A percentile compares a stretch with the other conserved stretches of the same genome.
These are phyloP conservation scores for Andrena chrysosceles DNA, from an alignment of 2,888 invertebrate species.

Conservation along the genomic window DNA sequence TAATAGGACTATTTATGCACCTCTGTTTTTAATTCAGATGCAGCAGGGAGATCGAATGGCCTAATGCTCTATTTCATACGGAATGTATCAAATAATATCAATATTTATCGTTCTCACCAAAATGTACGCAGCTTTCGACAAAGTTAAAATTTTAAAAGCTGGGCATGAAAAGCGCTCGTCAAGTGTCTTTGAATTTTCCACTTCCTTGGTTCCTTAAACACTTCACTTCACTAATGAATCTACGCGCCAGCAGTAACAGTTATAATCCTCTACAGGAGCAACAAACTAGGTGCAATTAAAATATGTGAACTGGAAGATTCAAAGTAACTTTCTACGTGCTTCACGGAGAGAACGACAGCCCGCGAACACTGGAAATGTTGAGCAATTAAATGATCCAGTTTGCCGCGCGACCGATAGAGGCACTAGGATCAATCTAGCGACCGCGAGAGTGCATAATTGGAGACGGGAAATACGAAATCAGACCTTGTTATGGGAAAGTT, in stretches of 20 bases:
- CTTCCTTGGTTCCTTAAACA: background rate
- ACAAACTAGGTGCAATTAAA: conserved; percentile 3
- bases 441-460: background rate
- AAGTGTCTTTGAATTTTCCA: too few species aligned
- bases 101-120: too few species aligned
- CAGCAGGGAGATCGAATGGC: too few species aligned
- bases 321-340: background rate
- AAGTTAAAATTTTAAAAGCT: too few species aligned
- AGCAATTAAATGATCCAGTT: background rate
- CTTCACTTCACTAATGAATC: background rate
- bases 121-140: too few species aligned
- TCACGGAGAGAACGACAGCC: background rate
- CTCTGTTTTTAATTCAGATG: too few species aligned
- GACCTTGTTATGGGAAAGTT: background rate
- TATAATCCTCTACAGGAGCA: background rate
- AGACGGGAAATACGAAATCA: background rate
- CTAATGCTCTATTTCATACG: too few species aligned
- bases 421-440: background rate
- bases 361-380: background rate
- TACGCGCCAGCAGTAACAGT: background rate
- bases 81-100: too few species aligned
- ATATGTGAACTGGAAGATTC: background rate
- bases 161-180: too few species aligned
- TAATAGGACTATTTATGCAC: too few species aligned
- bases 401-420: background rate